These are phyloP conservation scores for Quadroppia sp. DNA, from an alignment of 2,888 invertebrate genomes.

Conservation along the genomic window DNA sequence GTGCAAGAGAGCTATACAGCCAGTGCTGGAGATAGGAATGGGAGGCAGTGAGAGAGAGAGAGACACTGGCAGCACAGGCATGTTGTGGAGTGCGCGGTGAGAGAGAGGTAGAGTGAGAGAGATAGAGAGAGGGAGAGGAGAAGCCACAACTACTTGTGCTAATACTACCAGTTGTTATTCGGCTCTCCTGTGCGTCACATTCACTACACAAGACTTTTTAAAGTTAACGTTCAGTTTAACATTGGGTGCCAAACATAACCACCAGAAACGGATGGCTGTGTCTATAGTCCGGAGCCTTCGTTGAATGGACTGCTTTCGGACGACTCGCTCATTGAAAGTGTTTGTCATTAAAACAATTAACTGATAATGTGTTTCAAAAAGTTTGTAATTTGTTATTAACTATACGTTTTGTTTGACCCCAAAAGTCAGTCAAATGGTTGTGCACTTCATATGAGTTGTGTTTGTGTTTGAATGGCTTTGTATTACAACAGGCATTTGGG, in stretches of 20 bases:
- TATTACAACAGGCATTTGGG: not conserved
- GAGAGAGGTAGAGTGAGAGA: not conserved
- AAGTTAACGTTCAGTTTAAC: not conserved
- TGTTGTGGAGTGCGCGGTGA: not conserved
- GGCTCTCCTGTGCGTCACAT: not conserved
- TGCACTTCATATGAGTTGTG: not conserved
- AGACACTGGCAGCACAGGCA: not conserved
- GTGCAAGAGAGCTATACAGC: not conserved
- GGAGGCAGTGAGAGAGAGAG: not conserved
- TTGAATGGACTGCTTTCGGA: no score
- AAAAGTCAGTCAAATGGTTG: not conserved
- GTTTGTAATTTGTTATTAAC: not conserved
- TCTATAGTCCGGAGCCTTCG: no score
- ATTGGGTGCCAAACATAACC: not conserved
- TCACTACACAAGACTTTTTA: not conserved
- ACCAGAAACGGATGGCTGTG: no score
- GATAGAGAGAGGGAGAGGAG: not conserved
- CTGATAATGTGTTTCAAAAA: not conserved
- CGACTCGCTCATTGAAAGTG: not conserved
- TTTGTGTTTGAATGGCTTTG: not conserved
- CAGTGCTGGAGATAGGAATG: not conserved
- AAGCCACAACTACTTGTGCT: not conserved
- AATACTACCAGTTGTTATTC: conserved; percentile 4
- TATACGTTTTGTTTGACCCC: conserved; percentile 28
- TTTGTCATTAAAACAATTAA: not conserved